Conservation (phyloP, 2,113 vertebrate species). For the Pteronura brasiliensis region DNA sequence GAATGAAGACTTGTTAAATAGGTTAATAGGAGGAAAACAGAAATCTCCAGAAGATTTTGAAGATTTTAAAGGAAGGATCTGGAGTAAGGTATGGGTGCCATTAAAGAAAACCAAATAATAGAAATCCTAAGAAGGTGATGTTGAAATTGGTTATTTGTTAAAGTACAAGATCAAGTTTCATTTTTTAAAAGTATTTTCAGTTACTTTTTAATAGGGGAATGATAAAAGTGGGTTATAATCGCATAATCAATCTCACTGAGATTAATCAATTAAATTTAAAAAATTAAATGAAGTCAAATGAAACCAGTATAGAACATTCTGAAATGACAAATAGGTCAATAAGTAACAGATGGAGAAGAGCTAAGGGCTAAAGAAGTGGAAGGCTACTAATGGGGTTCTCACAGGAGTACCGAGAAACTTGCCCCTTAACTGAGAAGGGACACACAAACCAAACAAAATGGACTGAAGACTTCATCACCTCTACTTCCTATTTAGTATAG, state of each 20-base stretch:
- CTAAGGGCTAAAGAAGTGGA: background rate
- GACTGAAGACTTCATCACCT: background rate
- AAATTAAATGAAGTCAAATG: background rate
- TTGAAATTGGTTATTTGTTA: background rate
- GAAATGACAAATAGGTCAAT: background rate
- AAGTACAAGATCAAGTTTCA: background rate
- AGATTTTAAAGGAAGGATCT: background rate
- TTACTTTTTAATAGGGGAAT: background rate
- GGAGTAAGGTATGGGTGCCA: background rate
- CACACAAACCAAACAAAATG: too few species aligned
- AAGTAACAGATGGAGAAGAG: too few species aligned
- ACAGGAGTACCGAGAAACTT: fast-evolving
- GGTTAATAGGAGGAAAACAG: background rate
- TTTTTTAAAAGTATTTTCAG: background rate
- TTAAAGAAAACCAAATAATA: background rate
- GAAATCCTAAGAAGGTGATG: background rate
- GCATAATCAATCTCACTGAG: background rate
- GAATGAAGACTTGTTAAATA: background rate
- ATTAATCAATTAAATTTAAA: background rate
- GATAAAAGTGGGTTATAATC: background rate
- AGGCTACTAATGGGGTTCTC: background rate
- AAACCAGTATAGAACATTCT: background rate
- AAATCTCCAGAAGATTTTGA: background rate
- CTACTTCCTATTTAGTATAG: background rate
- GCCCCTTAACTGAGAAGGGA: fast-evolving